phyloP scores from a whole-genome alignment of 2,797 vertebrate species.

The Helostoma temminkii region DNA sequence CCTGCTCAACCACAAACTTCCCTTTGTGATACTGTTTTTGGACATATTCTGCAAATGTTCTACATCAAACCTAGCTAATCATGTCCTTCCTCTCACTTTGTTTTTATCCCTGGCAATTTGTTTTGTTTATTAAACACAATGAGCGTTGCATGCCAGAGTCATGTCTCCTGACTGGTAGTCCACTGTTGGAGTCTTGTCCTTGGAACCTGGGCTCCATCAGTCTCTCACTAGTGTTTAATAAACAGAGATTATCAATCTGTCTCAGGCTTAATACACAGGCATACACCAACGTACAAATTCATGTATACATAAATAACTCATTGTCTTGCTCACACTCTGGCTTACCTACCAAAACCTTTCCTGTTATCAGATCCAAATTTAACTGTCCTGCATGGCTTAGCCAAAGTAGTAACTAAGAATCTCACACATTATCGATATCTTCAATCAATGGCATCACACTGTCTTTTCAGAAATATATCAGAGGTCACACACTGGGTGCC shows the following conservation, averaged over 20 bases:
- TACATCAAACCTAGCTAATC: conserved; percentile 35
- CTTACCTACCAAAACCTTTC: conserved; percentile 6
- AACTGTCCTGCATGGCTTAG: conserved; percentile 19
- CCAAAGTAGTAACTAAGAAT: conserved; percentile 1
- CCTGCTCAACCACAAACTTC: conserved; percentile 20
- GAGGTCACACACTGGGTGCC: conserved; percentile 51
- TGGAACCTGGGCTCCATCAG: conserved; percentile 50
- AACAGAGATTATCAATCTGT: conserved; percentile 71
- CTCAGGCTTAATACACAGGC: conserved; percentile 35
- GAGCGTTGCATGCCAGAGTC: conserved; percentile 37
- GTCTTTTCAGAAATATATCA: conserved; percentile 34
- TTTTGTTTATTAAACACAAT: conserved; percentile 72
- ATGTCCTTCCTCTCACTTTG: conserved; percentile 47
- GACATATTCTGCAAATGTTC: conserved; percentile 26
- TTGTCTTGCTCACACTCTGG: conserved; percentile 10
- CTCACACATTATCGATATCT: conserved; percentile 34
- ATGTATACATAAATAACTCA: conserved; percentile 7
- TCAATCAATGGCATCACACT: conserved; percentile 38
- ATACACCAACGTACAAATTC: conserved; percentile 13
- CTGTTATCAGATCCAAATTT: conserved; percentile 26
- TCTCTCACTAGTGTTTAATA: conserved; percentile 70
- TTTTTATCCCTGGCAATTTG: conserved; percentile 60
- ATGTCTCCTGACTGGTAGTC: conserved; percentile 28
- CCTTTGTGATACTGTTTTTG: conserved; percentile 43
- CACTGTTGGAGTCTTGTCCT: conserved; percentile 47